These are phyloP conservation scores for Porites australiensis DNA, from an alignment of 64 coral and sea anemone species.

Conservation along the genomic window DNA sequence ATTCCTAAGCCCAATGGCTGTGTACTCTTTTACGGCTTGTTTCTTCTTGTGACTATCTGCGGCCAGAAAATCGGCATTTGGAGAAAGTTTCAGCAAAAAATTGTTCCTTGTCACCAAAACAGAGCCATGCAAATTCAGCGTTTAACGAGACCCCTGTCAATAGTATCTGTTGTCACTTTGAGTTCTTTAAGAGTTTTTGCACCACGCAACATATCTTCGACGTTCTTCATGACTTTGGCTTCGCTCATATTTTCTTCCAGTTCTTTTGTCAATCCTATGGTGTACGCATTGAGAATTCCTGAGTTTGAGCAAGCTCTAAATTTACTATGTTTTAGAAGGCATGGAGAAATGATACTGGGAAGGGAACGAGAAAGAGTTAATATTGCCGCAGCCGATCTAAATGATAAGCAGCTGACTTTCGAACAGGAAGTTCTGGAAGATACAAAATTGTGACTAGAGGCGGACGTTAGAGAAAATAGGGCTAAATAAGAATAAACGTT, in stretches of 20 bases:
- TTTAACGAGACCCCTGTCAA: not conserved
- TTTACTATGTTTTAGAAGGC: not conserved
- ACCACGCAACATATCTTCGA: not conserved
- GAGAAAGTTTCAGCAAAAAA: not conserved
- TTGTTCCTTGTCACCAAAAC: not conserved
- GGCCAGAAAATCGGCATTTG: not conserved
- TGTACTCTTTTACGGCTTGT: not conserved
- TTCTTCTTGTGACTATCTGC: not conserved
- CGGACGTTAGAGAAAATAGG: no score
- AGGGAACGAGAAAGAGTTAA: not conserved
- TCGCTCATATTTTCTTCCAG: not conserved
- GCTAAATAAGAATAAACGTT: no score
- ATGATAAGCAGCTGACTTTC: not conserved
- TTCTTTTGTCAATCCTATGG: not conserved
- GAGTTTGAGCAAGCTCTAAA: not conserved
- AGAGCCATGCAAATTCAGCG: not conserved
- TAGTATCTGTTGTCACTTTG: not conserved
- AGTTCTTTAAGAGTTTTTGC: not conserved
- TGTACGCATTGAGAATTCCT: not conserved
- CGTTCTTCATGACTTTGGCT: not conserved
- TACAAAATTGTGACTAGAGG: not conserved
- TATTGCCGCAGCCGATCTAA: no score
- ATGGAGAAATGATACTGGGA: no score
- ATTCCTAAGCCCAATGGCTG: not conserved
- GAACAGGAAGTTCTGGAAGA: not conserved